These are phyloP conservation scores for Tamias sibiricus DNA, from an alignment of 2,113 vertebrate species.

Conservation along the genomic window DNA sequence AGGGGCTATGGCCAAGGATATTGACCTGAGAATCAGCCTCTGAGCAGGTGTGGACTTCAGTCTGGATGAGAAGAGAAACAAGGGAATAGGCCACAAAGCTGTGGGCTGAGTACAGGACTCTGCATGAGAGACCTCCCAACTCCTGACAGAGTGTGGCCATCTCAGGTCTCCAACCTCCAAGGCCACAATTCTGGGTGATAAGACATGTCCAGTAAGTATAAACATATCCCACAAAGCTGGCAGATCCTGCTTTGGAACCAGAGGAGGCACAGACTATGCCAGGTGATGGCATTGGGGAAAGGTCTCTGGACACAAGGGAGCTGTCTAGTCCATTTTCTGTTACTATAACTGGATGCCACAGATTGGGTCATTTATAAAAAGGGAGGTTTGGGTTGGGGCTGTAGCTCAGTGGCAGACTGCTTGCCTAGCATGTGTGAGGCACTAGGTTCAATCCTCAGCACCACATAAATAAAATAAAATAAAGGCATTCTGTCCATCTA, in stretches of 20 bases:
- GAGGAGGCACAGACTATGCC: no score
- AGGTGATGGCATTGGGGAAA: background rate
- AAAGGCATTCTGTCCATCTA: no score
- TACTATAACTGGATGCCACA: background rate
- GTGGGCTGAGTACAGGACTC: background rate
- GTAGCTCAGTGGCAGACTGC: no score
- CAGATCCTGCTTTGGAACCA: background rate
- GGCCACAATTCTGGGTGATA: background rate
- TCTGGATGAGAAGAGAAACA: background rate
- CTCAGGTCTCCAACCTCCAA: background rate
- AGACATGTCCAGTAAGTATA: background rate
- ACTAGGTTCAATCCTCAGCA: no score
- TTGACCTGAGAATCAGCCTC: background rate
- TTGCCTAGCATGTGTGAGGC: no score
- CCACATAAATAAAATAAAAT: no score
- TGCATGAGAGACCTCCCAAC: background rate
- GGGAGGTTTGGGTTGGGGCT: background rate
- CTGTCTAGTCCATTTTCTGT: background rate
- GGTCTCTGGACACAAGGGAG: background rate
- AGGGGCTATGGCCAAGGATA: background rate
- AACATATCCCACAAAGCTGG: background rate
- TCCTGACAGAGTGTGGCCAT: fast-evolving
- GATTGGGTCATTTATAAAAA: background rate
- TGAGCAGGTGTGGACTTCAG: background rate
- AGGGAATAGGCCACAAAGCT: background rate